Evolutionary conservation across 2,797 vertebrate genomes (phyloP).

Genomic region (Pipistrellus pipistrellus): DNA sequence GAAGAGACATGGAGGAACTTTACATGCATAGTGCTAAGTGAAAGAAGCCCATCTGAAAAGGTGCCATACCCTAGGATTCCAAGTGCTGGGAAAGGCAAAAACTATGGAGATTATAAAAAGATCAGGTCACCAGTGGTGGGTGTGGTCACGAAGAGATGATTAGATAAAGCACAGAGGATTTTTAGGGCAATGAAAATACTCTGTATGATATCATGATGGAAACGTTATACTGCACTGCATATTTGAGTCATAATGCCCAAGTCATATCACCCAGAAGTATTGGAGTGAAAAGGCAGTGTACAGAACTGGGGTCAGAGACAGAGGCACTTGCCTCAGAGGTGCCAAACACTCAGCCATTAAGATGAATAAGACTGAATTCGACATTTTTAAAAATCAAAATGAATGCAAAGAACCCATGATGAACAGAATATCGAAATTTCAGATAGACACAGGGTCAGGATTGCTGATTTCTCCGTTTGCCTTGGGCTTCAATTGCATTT

Average conservation of each 20-base stretch:
- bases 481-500: not conserved
- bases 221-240: not conserved
- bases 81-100: not conserved
- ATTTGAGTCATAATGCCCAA: not conserved
- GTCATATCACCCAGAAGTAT: not conserved
- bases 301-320: accelerated
- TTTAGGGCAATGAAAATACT: not conserved
- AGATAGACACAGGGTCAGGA: not conserved
- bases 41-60: not conserved
- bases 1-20: not conserved
- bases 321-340: not conserved
- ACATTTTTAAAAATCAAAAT: not conserved
- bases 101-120: not conserved
- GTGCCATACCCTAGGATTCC: not conserved
- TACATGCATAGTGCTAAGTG: not conserved
- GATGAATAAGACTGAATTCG: not conserved
- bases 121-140: no score
- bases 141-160: no score
- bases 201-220: not conserved
- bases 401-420: not conserved
- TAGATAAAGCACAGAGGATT: not conserved
- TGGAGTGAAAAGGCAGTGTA: not conserved
- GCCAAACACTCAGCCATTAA: not conserved
- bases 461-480: not conserved
- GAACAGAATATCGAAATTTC: not conserved